Evolutionary conservation across 30 jellyfish, hydroid and myxozoan species (phyloP).

Genomic region (Pelagia noctiluca): DNA sequence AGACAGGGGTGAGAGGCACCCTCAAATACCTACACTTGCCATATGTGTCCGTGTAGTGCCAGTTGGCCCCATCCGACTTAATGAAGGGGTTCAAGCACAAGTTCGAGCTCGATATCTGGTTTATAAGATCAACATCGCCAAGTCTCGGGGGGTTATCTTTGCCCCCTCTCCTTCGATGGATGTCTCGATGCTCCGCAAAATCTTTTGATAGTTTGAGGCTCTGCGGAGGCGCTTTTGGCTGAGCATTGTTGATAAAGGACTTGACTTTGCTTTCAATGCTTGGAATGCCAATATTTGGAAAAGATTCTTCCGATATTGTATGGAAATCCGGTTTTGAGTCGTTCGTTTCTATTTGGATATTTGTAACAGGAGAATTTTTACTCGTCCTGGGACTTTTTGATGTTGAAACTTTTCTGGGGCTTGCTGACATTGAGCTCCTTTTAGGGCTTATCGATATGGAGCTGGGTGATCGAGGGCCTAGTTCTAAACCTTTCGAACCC

Average conservation of each 20-base stretch:
- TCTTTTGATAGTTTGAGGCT: slow-evolving; percentile 52
- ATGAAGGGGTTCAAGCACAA: slow-evolving; percentile 41
- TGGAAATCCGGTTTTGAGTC: too few species aligned
- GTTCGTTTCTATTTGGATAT: too few species aligned
- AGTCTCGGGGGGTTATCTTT: neutral
- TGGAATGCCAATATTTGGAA: neutral
- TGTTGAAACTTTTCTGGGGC: too few species aligned
- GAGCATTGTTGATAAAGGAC: slow-evolving; percentile 36
- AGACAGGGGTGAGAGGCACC: slow-evolving; percentile 76
- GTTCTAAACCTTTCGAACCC: too few species aligned
- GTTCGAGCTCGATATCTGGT: neutral
- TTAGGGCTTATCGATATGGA: too few species aligned
- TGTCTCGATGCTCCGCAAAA: neutral
- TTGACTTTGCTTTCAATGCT: slow-evolving; percentile 20
- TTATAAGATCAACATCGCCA: neutral
- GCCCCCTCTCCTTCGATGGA: neutral
- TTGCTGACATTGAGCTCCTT: too few species aligned
- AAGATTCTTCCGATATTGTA: too few species aligned
- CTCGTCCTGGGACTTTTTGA: too few species aligned
- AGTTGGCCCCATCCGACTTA: slow-evolving; percentile 27
- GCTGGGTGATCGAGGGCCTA: too few species aligned
- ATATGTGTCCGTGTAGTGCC: slow-evolving; percentile 55
- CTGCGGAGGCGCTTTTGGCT: slow-evolving; percentile 60
- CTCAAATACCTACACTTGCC: slow-evolving; percentile 81
- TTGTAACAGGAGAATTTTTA: too few species aligned